Evolutionary conservation across 1,140 invertebrate genomes (phyloP).

Genomic region (Pygmarrhopalites habei): DNA sequence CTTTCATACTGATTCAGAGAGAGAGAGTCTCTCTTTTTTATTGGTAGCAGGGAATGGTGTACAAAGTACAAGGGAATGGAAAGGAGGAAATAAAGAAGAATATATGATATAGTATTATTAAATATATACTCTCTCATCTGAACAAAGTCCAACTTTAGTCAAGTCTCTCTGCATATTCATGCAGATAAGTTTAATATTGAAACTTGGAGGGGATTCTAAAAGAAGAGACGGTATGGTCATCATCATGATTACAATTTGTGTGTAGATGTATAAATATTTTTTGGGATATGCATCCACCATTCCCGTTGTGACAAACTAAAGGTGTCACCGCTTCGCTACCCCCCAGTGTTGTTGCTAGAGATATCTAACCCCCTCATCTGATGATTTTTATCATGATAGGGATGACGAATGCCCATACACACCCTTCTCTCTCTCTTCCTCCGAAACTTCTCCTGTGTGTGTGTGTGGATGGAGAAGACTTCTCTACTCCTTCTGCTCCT

Average conservation of each 20-base stretch:
- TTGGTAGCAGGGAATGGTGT: no score
- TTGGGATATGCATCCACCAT: neutral
- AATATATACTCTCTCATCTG: no score
- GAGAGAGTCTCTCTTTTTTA: no score
- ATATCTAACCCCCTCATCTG: conserved; percentile 25
- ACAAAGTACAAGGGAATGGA: no score
- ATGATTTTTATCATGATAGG: conserved; percentile 29
- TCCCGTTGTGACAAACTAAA: conserved; percentile 33
- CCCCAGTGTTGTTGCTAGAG: conserved; percentile 23
- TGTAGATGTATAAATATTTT: neutral
- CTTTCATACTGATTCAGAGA: no score
- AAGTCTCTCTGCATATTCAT: neutral
- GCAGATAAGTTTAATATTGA: neutral
- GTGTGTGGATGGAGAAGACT: no score
- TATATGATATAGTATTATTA: no score
- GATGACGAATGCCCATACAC: conserved; percentile 24
- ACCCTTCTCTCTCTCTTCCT: neutral
- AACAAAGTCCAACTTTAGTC: no score
- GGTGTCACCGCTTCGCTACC: conserved; percentile 33
- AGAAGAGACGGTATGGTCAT: neutral
- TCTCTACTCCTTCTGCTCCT: neutral
- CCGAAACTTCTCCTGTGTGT: neutral
- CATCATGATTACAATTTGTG: neutral
- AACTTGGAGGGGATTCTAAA: no score
- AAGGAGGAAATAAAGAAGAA: no score